Evolutionary conservation across 2,797 vertebrate species (phyloP), one percentile per base, ranked within the genome.

Genomic region (Phataginus tricuspis): DNA sequence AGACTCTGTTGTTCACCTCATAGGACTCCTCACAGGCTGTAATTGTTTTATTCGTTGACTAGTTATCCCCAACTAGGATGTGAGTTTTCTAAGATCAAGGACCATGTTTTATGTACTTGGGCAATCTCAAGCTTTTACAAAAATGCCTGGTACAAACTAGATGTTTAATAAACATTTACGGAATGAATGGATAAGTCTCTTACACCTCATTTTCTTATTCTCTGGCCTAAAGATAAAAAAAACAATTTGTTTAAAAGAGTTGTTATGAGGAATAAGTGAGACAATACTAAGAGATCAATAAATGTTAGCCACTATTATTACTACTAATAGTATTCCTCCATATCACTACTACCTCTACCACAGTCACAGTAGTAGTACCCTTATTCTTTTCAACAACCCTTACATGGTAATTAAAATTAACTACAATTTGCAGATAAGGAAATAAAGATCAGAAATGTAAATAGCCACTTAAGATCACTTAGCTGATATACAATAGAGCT

Each of bases 391-490:
- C n/a, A 72, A 14, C 18, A 68, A 45, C 21, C 27, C 5, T 84
- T 53, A 69, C 8, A 4, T 90, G 9, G 25, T 21, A 64, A 55
- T 80, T 57, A 94, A 88, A 95, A 90, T 59, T 77, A 89, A 86
- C 53, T 61, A 42, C 1, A 37, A 42, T 39, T 69, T 75, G 63
- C 57, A 74, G 69, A 45, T 61, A 95, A 55, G 51, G 42, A 95
- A 91, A 75, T 34, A 34, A 83, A 83, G 49, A 91, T 55, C 27
- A 91, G 51, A 91, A 84, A 91, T 84, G 59, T 57, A 92, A 97
- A 79, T n/a, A 57, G 10, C 19, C 75, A 31, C 6, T 55, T 42
- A 66, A 34, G 37, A 82, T 75, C 69, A 59, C 53, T 79, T 59
- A 71, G 16, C 16, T 77, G 77, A 18, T 45, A n/a, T 10, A 9